Conservation (phyloP, 1,140 invertebrate species). For the Drosophila paulistorum region DNA sequence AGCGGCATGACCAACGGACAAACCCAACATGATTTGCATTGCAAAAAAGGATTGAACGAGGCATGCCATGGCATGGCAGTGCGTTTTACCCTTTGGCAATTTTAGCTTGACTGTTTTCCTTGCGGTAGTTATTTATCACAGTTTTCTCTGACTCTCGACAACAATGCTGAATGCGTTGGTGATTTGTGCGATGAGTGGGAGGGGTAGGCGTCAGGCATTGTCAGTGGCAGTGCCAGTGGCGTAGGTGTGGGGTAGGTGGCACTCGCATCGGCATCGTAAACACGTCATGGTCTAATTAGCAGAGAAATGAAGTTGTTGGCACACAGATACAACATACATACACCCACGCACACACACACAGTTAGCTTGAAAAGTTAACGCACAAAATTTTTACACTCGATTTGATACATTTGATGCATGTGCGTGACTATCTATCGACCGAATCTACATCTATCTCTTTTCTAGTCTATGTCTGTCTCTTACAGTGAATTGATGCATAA, state of each 20-base stretch:
- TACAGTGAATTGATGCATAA: conserved; percentile 63
- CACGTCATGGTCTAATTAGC: conserved; percentile 73
- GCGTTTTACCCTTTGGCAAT: conserved; percentile 42
- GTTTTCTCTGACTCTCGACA: conserved; percentile 17
- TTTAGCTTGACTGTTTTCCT: conserved; percentile 43
- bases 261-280: conserved; percentile 16
- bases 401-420: conserved; percentile 9
- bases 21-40: conserved; percentile 62
- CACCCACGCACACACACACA: conserved; percentile 12
- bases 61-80: conserved; percentile 22
- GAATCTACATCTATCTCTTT: conserved; percentile 1
- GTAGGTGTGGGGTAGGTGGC: neutral
- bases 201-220: neutral
- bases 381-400: conserved; percentile 67
- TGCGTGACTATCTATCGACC: conserved; percentile 10
- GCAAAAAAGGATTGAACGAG: conserved; percentile 44
- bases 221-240: neutral
- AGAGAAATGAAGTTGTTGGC: conserved; percentile 56
- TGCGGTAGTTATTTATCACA: conserved; percentile 74
- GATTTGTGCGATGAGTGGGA: conserved; percentile 51
- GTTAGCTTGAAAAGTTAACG: conserved; percentile 56
- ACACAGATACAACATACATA: conserved; percentile 26
- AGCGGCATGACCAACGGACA: conserved; percentile 22
- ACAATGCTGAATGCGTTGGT: conserved; percentile 41
- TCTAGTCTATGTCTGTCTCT: conserved; percentile 14